These are phyloP conservation scores for Malachius bipustulatus DNA, from an alignment of 2,888 invertebrate species.

Conservation along the genomic window DNA sequence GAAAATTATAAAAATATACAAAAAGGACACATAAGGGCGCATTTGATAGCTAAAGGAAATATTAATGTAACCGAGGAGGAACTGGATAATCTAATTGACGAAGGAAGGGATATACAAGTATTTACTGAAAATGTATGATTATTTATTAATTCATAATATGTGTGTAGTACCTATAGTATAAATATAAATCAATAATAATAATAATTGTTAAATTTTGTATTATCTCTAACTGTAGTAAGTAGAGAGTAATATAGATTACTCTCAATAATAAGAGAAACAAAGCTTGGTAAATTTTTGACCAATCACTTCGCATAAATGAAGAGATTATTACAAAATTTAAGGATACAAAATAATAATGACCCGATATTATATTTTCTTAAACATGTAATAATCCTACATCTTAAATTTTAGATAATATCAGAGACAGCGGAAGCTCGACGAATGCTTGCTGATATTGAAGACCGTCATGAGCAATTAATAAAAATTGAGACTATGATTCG, in stretches of 20 bases:
- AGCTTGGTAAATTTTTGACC: conserved; percentile 3
- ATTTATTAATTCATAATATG: no score
- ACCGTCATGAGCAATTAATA: conserved; percentile 67
- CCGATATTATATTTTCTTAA: no score
- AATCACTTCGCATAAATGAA: no score
- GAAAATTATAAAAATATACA: conserved; percentile 42
- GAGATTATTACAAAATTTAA: no score
- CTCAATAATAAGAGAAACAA: no score
- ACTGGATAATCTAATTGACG: conserved; percentile 34
- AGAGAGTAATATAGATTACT: no score
- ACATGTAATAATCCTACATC: no score
- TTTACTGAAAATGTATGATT: conserved; percentile 43
- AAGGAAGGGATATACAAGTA: conserved; percentile 34
- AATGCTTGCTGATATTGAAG: conserved; percentile 68
- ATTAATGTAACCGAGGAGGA: conserved; percentile 32
- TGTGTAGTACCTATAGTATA: no score
- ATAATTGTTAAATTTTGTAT: no score
- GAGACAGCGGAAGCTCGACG: conserved; percentile 66
- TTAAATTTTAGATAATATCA: conserved; percentile 52
- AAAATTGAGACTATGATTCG: conserved; percentile 68
- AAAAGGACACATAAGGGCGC: conserved; percentile 43
- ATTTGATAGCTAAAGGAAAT: conserved; percentile 39
- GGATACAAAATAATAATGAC: no score
- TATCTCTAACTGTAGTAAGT: no score
- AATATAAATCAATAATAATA: no score